These are phyloP conservation scores for Apogon talboti DNA, from an alignment of 2,797 vertebrate genomes.

Conservation along the genomic window DNA sequence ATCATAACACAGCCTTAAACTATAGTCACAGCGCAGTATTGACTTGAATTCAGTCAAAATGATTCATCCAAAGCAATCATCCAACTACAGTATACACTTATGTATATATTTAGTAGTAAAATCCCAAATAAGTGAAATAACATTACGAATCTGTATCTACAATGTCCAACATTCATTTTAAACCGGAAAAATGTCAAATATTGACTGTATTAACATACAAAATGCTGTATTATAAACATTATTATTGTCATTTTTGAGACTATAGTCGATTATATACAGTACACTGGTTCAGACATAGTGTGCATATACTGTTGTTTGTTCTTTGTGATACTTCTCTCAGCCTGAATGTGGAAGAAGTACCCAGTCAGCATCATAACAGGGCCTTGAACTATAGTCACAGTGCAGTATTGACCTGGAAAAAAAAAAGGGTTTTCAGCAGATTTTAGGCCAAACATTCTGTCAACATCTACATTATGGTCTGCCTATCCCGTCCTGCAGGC, in stretches of 20 bases:
- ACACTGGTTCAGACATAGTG: neutral
- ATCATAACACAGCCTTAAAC: slow-evolving; percentile 68
- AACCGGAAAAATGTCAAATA: no score
- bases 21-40: slow-evolving; percentile 75
- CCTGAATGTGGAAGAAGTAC: slow-evolving; percentile 63
- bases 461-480: slow-evolving; percentile 69
- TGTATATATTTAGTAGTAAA: no score
- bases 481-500: slow-evolving; percentile 75
- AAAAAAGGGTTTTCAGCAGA: slow-evolving; percentile 83
- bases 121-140: no score
- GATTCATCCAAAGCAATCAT: no score
- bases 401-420: slow-evolving; percentile 72
- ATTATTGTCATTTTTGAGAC: no score
- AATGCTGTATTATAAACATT: no score
- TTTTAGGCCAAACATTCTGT: slow-evolving; percentile 80
- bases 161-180: no score
- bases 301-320: slow-evolving; percentile 19
- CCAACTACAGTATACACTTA: no score
- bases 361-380: slow-evolving; percentile 74
- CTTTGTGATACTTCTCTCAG: slow-evolving; percentile 57
- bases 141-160: no score
- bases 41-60: slow-evolving; percentile 37
- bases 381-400: slow-evolving; percentile 78
- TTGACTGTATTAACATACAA: no score
- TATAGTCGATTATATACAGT: no score